A percentile compares a stretch with the other conserved stretches of the same genome.
These are phyloP conservation scores for Brachionus plicatilis DNA, from an alignment of 1,140 invertebrate species.

Conservation along the genomic window DNA sequence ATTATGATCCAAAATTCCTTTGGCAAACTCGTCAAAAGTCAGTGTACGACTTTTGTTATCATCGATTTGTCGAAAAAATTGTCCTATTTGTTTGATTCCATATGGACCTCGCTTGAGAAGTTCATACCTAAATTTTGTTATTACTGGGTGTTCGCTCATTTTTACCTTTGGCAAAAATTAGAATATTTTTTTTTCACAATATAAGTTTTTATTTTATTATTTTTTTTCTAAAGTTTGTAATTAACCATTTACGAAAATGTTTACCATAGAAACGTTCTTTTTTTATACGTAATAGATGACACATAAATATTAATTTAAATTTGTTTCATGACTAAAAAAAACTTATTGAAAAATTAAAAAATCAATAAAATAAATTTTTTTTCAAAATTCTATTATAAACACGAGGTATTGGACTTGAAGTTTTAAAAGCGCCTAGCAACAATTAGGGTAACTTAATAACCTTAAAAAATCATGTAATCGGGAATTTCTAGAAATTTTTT, in stretches of 20 bases:
- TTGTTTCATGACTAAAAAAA: background rate
- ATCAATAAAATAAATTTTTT: background rate
- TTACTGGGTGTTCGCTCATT: slow-evolving; percentile 41
- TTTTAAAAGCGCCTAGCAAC: background rate
- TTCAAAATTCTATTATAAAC: background rate
- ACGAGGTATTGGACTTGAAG: too few relatives aligned
- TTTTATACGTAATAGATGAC: background rate
- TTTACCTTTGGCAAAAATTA: background rate
- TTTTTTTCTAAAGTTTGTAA: background rate
- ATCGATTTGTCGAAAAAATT: slow-evolving; percentile 81
- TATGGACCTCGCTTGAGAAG: slow-evolving; percentile 76
- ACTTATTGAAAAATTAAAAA: background rate
- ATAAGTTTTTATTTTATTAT: background rate
- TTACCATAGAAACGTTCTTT: background rate
- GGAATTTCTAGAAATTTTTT: background rate
- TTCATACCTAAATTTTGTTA: slow-evolving; percentile 74
- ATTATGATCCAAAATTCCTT: slow-evolving; percentile 73
- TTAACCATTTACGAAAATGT: background rate
- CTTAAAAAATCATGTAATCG: background rate
- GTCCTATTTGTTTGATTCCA: slow-evolving; percentile 80
- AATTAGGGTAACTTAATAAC: background rate
- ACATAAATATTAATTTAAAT: background rate
- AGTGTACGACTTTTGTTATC: slow-evolving; percentile 79
- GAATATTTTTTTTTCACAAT: background rate
- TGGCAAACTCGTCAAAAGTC: slow-evolving; percentile 73